Evolutionary conservation across 2,888 invertebrate genomes (phyloP).

Genomic region (Lymantria dispar): DNA sequence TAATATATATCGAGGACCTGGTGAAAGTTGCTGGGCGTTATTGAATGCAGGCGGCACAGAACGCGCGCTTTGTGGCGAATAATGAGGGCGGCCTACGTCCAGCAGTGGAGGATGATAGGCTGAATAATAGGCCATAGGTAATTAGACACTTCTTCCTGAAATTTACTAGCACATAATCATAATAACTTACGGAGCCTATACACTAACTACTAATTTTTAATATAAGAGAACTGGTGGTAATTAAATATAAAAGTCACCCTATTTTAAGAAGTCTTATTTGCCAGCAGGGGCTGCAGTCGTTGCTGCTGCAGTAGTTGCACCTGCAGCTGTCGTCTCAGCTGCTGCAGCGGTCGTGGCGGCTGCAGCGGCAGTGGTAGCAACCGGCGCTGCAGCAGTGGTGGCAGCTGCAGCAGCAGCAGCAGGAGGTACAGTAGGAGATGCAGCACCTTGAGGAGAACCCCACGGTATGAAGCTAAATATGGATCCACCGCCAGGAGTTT

Average conservation of each 20-base stretch:
- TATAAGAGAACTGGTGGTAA: neutral
- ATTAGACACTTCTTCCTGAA: too few species aligned
- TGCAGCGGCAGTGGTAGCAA: conserved; percentile 23
- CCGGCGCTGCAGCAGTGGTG: conserved; percentile 21
- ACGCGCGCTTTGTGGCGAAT: too few species aligned
- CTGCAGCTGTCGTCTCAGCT: conserved; percentile 21
- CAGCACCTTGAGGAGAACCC: conserved; percentile 3
- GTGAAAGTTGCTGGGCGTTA: too few species aligned
- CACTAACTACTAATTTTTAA: too few species aligned
- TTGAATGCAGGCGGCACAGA: too few species aligned
- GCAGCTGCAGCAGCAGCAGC: conserved; percentile 16
- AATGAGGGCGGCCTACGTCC: too few species aligned
- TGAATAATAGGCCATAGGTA: too few species aligned
- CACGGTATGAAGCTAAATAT: conserved; percentile 34
- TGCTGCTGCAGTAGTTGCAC: conserved; percentile 15
- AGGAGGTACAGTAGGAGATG: neutral
- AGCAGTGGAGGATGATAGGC: too few species aligned
- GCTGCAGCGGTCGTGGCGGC: conserved; percentile 17
- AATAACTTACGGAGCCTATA: too few species aligned
- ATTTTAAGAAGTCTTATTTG: neutral
- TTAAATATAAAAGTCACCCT: neutral
- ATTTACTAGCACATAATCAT: too few species aligned
- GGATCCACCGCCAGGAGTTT: conserved; percentile 26
- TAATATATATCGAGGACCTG: too few species aligned
- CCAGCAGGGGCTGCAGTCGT: conserved; percentile 18